A percentile compares a stretch with the other conserved stretches of the same genome.
These are phyloP conservation scores for Condylura cristata DNA, from an alignment of 2,113 vertebrate genomes.

Conservation along the genomic window DNA sequence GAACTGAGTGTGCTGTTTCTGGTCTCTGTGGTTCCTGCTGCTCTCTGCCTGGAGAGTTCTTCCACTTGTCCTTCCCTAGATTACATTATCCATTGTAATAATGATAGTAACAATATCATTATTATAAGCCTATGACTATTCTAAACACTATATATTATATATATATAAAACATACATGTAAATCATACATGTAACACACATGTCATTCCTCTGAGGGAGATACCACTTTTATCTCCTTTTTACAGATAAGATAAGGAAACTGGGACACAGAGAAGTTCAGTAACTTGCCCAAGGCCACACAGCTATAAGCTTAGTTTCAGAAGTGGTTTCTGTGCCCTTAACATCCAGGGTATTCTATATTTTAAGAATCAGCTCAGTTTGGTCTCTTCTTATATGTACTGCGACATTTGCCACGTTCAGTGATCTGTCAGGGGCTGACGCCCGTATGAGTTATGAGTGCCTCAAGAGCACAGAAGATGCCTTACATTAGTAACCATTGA, in stretches of 20 bases:
- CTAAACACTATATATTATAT: too few species aligned
- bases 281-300: constrained; percentile 28
- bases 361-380: neutral
- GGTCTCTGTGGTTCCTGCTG: neutral
- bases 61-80: neutral
- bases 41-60: neutral
- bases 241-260: constrained; percentile 61
- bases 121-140: neutral
- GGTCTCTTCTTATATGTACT: neutral
- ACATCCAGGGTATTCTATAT: neutral
- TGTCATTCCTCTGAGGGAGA: constrained; percentile 42
- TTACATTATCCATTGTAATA: constrained; percentile 31
- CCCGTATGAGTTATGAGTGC: neutral
- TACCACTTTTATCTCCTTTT: constrained; percentile 57
- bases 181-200: too few species aligned
- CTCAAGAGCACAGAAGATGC: neutral
- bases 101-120: constrained; percentile 5
- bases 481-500: neutral
- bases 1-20: neutral
- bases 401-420: neutral
- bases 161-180: too few species aligned
- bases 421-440: neutral
- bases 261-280: constrained; percentile 56
- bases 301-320: constrained; percentile 37
- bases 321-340: neutral